These are phyloP conservation scores for Mesoclemmys tuberculata DNA, from an alignment of 2,113 vertebrate genomes.

Conservation along the genomic window DNA sequence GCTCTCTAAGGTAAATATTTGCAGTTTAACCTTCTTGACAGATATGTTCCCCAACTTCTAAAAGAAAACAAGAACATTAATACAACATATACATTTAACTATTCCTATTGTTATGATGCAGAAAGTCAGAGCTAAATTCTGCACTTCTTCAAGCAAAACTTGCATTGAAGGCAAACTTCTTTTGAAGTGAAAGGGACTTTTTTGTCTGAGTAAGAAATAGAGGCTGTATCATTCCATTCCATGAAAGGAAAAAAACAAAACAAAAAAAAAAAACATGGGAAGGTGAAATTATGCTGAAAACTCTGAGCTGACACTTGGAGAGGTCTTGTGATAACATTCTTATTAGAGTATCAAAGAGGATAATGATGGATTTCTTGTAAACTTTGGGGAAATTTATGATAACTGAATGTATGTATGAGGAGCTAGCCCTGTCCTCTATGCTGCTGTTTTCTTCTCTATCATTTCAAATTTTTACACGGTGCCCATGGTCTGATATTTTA, in stretches of 20 bases:
- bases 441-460: conserved; percentile 32
- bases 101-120: neutral
- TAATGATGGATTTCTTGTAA: neutral
- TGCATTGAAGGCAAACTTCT: conserved; percentile 62
- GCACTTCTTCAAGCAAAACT: conserved; percentile 57
- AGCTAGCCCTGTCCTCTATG: neutral
- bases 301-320: conserved; percentile 31
- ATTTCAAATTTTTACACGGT: conserved; percentile 37
- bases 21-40: conserved; percentile 13
- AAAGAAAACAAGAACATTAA: neutral
- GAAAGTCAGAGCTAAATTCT: conserved; percentile 52
- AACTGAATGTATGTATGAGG: conserved; percentile 53
- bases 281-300: conserved; percentile 38
- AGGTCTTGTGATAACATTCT: neutral
- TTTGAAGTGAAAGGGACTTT: conserved; percentile 70
- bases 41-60: conserved; percentile 6
- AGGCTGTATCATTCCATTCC: conserved; percentile 52
- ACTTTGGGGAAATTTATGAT: conserved; percentile 11
- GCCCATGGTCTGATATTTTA: conserved; percentile 57
- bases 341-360: neutral
- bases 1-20: neutral
- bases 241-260: neutral
- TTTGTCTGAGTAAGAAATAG: conserved; percentile 67
- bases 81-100: neutral
- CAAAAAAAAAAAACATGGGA: neutral